These are phyloP conservation scores for Sepiola atlantica DNA, from an alignment of 2,888 invertebrate genomes.

Conservation along the genomic window DNA sequence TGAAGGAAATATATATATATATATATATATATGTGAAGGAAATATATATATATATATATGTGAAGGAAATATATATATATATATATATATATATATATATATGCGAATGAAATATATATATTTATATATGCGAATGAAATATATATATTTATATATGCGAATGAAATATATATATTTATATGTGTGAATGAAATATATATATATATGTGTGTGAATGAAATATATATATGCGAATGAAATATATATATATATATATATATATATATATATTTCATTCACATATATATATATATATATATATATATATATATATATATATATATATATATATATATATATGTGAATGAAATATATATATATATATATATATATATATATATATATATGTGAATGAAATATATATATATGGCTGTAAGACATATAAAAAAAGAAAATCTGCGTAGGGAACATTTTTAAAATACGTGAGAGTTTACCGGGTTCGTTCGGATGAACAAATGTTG, in stretches of 20 bases:
- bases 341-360: neutral
- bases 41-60: neutral
- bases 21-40: neutral
- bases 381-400: neutral
- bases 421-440: too few species aligned
- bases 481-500: too few species aligned
- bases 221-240: neutral
- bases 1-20: neutral
- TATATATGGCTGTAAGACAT: neutral
- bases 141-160: neutral
- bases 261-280: neutral
- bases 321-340: neutral
- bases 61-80: neutral
- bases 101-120: neutral
- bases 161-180: neutral
- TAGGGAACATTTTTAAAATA: too few species aligned
- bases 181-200: neutral
- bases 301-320: neutral
- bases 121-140: neutral
- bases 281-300: neutral
- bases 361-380: neutral
- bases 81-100: neutral
- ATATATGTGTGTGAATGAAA: too few species aligned
- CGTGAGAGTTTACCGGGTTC: too few species aligned
- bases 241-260: neutral